Evolutionary conservation across 2,888 invertebrate species (phyloP).

Genomic region (Slavum lentiscoides): DNA sequence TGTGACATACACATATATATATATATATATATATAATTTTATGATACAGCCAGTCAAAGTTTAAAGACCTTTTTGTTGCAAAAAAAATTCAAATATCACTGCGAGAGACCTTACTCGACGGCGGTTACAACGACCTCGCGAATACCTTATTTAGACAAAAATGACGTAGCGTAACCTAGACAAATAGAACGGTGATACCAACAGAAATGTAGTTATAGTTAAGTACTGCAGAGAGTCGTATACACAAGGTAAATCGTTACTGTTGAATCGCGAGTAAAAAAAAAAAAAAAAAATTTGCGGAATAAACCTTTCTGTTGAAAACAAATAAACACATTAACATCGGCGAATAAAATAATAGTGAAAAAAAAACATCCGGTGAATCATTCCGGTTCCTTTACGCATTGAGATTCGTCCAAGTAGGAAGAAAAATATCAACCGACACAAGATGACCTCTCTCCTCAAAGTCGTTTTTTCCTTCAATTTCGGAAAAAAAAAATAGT

Average conservation of each 20-base stretch:
- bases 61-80: constrained; percentile 32
- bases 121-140: constrained; percentile 23
- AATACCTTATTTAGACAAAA: constrained; percentile 21
- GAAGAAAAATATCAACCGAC: constrained; percentile 22
- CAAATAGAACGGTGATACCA: constrained; percentile 20
- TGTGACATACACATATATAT: background rate
- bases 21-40: too few species aligned
- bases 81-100: constrained; percentile 5
- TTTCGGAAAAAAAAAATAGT: background rate
- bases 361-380: constrained; percentile 30
- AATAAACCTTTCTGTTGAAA: background rate
- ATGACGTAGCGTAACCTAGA: constrained; percentile 35
- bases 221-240: background rate
- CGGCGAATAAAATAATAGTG: background rate
- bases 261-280: background rate
- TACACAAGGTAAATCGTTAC: background rate
- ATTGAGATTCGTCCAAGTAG: constrained; percentile 13
- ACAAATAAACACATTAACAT: background rate
- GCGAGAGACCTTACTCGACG: constrained; percentile 19
- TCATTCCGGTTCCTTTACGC: constrained; percentile 4
- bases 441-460: constrained; percentile 34
- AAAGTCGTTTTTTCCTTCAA: constrained; percentile 4
- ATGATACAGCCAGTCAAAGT: background rate
- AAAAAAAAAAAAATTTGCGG: background rate
- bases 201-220: constrained; percentile 5